Conservation (phyloP, 1,140 invertebrate genomes). For the Harpegnathos saltator region DNA sequence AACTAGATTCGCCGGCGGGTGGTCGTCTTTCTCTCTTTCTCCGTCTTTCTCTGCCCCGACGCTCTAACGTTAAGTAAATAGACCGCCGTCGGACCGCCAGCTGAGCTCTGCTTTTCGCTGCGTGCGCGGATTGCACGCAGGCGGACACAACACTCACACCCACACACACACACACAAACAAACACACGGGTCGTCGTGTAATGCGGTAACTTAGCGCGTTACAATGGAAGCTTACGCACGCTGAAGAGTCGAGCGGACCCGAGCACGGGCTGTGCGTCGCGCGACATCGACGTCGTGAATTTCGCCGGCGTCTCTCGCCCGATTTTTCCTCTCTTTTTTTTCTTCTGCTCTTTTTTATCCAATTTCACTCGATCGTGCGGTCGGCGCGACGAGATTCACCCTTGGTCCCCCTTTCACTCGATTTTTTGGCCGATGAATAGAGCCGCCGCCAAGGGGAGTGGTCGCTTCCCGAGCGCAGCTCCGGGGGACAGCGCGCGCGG, state of each 20-base stretch:
- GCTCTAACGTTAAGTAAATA: slow-evolving; percentile 45
- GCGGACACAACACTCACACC: slow-evolving; percentile 6
- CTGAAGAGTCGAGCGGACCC: slow-evolving; percentile 19
- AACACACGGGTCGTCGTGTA: slow-evolving; percentile 55
- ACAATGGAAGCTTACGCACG: slow-evolving; percentile 57
- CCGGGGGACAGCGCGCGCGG: neutral
- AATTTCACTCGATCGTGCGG: neutral
- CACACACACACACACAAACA: slow-evolving; percentile 5
- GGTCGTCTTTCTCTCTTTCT: slow-evolving; percentile 6
- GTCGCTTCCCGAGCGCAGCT: slow-evolving; percentile 8
- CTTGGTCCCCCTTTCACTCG: too few species aligned
- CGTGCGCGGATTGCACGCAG: slow-evolving; percentile 25
- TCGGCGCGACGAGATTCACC: neutral
- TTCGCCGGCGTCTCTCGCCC: too few species aligned
- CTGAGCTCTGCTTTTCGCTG: slow-evolving; percentile 30
- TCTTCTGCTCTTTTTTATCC: too few species aligned
- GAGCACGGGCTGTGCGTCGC: too few species aligned
- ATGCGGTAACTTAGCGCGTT: slow-evolving; percentile 56
- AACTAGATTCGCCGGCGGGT: slow-evolving; percentile 58
- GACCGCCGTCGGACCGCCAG: slow-evolving; percentile 36
- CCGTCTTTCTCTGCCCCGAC: neutral
- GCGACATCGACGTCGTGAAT: too few species aligned
- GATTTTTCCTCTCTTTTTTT: too few species aligned
- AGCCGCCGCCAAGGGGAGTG: neutral
- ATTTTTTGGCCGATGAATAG: neutral